Evolutionary conservation across 2,888 invertebrate species (phyloP), one percentile per base, ranked within the genome.

Genomic region (Halictus quadricinctus): DNA sequence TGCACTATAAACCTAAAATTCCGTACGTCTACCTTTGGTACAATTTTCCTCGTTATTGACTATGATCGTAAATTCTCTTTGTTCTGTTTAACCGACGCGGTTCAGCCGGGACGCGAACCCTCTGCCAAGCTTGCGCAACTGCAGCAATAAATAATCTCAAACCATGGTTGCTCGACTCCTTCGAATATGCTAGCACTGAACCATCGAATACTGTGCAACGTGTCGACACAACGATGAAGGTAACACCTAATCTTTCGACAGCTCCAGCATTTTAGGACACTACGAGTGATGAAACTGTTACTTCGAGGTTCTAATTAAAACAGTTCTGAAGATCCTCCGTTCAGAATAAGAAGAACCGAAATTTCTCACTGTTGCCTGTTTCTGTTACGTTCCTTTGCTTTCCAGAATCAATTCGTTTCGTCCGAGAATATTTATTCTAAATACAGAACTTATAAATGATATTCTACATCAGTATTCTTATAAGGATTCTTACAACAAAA

Each of bases 21-120:
- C 82, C 84, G 73, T 89, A 90, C 80, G 86, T 88, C 92, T 93
- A 93, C 90, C 93, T 93, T 93, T 93, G 93, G 93, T 93, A 92
- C 92, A 92, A 90, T 92, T 93, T 91, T 89, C 88, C 84, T 88
- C 86, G 84, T 88, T 92, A 92, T 88, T 90, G 91, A 92, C 92
- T 93, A 92, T 90, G 88, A 85, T 90, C 87, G 80, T 90, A 89
- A 86, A 88, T 91, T 90, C 90, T 91, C 90, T 90, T 89, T 88
- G 87, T 89, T 82, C 72, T 66, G 79, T 79, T 72, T 73, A 36
- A 79, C 72, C 72, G 81, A 82, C 79, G 72, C 72, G 64, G 46
- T 36, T 54, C 43, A 76, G 74, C 69, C 70, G 60, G 70, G 69
- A 76, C 79, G 64, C 79, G 54, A 76, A 36, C 64, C 72, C 18